Percentiles rank a stretch among this genome's conserved stretches.
Conservation (phyloP, 2,888 invertebrate genomes). For the Dascillus cervinus region DNA sequence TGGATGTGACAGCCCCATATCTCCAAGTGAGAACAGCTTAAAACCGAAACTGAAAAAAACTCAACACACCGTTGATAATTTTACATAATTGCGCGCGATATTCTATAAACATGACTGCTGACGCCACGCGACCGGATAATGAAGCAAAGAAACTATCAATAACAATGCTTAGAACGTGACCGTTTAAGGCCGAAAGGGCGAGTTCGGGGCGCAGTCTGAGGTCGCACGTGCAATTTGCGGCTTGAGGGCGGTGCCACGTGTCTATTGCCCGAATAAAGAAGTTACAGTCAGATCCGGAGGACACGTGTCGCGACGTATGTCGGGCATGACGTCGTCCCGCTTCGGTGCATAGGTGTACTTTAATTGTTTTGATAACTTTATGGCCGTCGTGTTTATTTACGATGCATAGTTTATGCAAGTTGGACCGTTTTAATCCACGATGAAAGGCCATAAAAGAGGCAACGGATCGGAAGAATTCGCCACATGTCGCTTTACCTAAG, state of each 20-base stretch:
- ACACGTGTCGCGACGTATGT: constrained; percentile 36
- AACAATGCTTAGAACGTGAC: constrained; percentile 37
- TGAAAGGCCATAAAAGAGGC: constrained; percentile 28
- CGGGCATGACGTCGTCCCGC: constrained; percentile 34
- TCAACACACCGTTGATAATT: constrained; percentile 35
- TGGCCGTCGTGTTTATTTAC: constrained; percentile 10
- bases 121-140: constrained; percentile 43
- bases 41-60: neutral
- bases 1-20: constrained; percentile 12
- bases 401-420: constrained; percentile 13
- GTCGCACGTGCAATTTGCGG: constrained; percentile 39
- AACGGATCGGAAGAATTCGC: constrained; percentile 37
- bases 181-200: constrained; percentile 1
- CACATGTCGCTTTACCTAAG: constrained; percentile 31
- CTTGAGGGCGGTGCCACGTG: constrained; percentile 43
- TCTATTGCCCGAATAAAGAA: constrained; percentile 38
- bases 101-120: constrained; percentile 39
- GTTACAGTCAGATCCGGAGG: constrained; percentile 32
- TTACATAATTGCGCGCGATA: constrained; percentile 36
- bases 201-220: constrained; percentile 29
- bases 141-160: constrained; percentile 43
- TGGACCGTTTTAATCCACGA: constrained; percentile 6
- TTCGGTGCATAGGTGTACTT: constrained; percentile 35
- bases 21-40: neutral
- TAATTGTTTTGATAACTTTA: constrained; percentile 2